phyloP scores from a whole-genome alignment of 2,113 vertebrate genomes.

The Rhadina sibilatrix region DNA sequence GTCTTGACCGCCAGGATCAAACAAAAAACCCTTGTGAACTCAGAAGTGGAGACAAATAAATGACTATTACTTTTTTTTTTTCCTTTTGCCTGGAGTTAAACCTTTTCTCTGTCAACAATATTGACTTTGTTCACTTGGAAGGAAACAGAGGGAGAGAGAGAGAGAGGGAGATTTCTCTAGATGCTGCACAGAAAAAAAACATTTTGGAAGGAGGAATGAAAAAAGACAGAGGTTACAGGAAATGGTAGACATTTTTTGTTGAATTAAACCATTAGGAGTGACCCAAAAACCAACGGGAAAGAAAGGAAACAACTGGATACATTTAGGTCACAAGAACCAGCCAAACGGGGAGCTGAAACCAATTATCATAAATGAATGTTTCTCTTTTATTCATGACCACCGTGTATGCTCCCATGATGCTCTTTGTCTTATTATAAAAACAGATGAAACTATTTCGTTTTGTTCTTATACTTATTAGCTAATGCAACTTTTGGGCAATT shows the following conservation, averaged over 20 bases:
- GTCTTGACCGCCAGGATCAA: constrained; percentile 79
- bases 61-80: constrained; percentile 74
- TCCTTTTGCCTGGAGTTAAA: constrained; percentile 73
- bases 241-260: constrained; percentile 95
- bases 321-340: constrained; percentile 86
- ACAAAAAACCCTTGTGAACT: constrained; percentile 82
- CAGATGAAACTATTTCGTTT: constrained; percentile 84
- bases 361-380: constrained; percentile 90
- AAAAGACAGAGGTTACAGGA: constrained; percentile 95
- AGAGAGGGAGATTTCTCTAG: constrained; percentile 70
- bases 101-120: constrained; percentile 81
- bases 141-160: constrained; percentile 70
- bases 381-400: constrained; percentile 87
- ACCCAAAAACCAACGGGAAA: constrained; percentile 85
- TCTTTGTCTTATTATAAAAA: constrained; percentile 85
- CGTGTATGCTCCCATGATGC: constrained; percentile 86
- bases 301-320: constrained; percentile 88
- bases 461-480: constrained; percentile 83
- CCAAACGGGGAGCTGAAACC: constrained; percentile 88
- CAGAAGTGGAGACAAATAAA: constrained; percentile 80
- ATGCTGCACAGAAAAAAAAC: constrained; percentile 75
- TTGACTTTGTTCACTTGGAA: constrained; percentile 84
- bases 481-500: constrained; percentile 83
- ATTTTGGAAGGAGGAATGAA: constrained; percentile 87
- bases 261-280: constrained; percentile 97